Evolutionary conservation across 2,113 vertebrate genomes (phyloP).

Genomic region (Excalfactoria chinensis): DNA sequence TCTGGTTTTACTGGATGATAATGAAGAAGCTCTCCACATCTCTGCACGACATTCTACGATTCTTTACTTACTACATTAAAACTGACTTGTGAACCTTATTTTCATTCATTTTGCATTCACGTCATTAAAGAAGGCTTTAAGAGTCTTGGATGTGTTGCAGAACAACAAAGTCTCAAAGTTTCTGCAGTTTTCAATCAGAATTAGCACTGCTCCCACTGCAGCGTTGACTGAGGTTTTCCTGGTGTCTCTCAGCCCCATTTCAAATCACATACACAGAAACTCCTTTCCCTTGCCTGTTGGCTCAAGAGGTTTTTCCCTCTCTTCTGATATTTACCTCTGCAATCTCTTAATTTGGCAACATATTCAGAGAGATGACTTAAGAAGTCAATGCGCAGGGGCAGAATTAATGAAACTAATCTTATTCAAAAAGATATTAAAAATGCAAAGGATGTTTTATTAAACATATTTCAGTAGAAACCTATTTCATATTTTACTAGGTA

Average conservation of each 20-base stretch:
- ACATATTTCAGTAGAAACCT: background rate
- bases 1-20: background rate
- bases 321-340: background rate
- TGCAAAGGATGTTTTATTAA: background rate
- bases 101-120: background rate
- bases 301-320: background rate
- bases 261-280: background rate
- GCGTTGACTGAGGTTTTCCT: background rate
- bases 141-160: conserved; percentile 12
- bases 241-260: background rate
- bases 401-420: conserved; percentile 15
- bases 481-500: background rate
- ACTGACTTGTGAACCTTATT: background rate
- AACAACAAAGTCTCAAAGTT: background rate
- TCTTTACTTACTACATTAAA: background rate
- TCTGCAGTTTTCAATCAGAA: background rate
- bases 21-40: background rate
- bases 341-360: background rate
- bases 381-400: background rate
- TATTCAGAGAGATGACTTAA: background rate
- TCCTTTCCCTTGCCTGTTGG: background rate
- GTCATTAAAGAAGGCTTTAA: background rate
- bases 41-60: background rate
- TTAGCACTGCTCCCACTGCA: background rate
- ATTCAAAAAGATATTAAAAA: background rate